phyloP scores from a whole-genome alignment of 2,888 invertebrate genomes.

The Drosophila kanekoi region DNA sequence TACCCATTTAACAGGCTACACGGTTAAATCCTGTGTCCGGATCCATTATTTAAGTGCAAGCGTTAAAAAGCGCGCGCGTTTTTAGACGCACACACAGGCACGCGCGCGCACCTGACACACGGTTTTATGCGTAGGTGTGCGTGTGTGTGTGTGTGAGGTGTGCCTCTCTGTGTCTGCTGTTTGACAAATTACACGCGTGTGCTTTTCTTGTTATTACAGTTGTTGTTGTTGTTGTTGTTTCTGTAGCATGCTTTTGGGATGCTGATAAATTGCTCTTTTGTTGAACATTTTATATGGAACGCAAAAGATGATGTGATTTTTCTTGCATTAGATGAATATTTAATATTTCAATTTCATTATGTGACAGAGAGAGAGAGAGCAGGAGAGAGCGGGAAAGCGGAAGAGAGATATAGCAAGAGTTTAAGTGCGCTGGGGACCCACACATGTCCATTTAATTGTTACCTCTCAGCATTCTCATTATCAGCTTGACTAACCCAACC shows the following conservation, averaged over 20 bases:
- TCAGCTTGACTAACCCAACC: conserved; percentile 53
- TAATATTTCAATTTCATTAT: conserved; percentile 73
- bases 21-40: conserved; percentile 53
- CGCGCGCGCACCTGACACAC: conserved; percentile 1
- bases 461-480: conserved; percentile 53
- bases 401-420: neutral
- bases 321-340: conserved; percentile 70
- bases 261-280: conserved; percentile 76
- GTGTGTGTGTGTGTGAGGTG: conserved; percentile 6
- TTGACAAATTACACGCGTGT: conserved; percentile 56
- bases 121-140: neutral
- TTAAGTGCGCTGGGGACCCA: conserved; percentile 19
- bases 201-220: conserved; percentile 24
- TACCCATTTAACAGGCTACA: conserved; percentile 65
- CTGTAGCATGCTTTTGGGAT: conserved; percentile 70
- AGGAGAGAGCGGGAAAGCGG: neutral
- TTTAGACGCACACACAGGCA: conserved; percentile 24
- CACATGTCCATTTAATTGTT: conserved; percentile 59
- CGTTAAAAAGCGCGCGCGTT: conserved; percentile 47
- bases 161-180: conserved; percentile 17
- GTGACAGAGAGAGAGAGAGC: conserved; percentile 7
- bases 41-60: conserved; percentile 33
- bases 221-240: conserved; percentile 58
- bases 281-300: conserved; percentile 53
- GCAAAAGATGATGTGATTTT: conserved; percentile 66